Evolutionary conservation across 2,113 vertebrate genomes (phyloP).

Genomic region (Prinia subflava): DNA sequence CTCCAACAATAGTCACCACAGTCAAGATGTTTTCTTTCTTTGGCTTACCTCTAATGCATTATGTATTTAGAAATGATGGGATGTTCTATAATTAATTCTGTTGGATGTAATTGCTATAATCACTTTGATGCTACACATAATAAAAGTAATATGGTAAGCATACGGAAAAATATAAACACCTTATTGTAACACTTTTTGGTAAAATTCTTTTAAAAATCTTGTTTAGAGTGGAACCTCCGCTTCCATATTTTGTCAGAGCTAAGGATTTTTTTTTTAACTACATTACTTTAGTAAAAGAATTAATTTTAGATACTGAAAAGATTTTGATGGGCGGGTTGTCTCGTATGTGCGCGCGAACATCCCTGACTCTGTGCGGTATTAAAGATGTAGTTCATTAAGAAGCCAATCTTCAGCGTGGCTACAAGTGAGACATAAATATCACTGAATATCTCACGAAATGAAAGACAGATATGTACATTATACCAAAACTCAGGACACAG

Average conservation of each 20-base stretch:
- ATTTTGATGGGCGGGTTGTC: conserved; percentile 42
- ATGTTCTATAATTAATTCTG: conserved; percentile 84
- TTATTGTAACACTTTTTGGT: conserved; percentile 66
- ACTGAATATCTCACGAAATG: background rate
- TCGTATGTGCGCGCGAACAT: background rate
- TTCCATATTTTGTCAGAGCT: background rate
- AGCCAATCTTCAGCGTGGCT: background rate
- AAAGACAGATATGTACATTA: background rate
- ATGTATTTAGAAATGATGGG: conserved; percentile 76
- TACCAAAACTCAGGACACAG: background rate
- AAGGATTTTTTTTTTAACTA: background rate
- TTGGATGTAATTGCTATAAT: conserved; percentile 84
- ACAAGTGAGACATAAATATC: background rate
- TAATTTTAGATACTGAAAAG: conserved; percentile 35
- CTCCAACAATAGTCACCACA: conserved; percentile 67
- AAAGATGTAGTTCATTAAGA: conserved; percentile 59
- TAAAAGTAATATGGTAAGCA: conserved; percentile 81
- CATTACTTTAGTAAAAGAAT: conserved; percentile 14
- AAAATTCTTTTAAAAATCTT: conserved; percentile 39
- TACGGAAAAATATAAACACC: conserved; percentile 77
- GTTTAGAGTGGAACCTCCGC: background rate
- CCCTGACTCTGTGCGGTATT: background rate
- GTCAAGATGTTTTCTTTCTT: conserved; percentile 74
- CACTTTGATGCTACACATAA: conserved; percentile 82
- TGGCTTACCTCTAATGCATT: conserved; percentile 77